These are phyloP conservation scores for Pyrrhosoma nymphula DNA, from an alignment of 2,888 invertebrate species.

Conservation along the genomic window DNA sequence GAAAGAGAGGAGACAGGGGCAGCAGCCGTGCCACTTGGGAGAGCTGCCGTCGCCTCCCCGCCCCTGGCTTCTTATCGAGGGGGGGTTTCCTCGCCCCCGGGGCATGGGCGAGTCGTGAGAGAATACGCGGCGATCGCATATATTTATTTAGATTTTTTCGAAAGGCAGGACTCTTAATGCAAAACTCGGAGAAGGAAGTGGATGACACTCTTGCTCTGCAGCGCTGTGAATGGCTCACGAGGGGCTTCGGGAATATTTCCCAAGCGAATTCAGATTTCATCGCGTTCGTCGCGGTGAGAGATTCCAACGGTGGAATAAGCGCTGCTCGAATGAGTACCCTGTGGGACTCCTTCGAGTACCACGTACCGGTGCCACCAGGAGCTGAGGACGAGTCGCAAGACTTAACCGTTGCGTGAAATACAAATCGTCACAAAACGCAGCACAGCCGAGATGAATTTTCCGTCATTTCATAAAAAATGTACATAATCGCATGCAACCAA, in stretches of 20 bases:
- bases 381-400: neutral
- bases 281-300: neutral
- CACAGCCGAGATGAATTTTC: neutral
- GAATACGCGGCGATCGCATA: neutral
- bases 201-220: conserved; percentile 44
- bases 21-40: conserved; percentile 10
- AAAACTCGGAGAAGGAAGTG: conserved; percentile 52
- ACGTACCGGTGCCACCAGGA: neutral
- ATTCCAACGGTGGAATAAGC: conserved; percentile 22
- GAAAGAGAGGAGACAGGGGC: no score
- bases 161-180: conserved; percentile 45
- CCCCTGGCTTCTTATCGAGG: neutral
- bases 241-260: neutral
- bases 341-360: neutral
- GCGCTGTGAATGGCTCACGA: conserved; percentile 41
- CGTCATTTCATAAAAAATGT: neutral
- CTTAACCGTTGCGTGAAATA: neutral
- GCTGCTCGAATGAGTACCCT: neutral
- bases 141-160: conserved; percentile 36
- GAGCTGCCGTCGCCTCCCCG: neutral
- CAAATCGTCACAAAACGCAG: neutral
- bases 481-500: neutral
- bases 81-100: neutral
- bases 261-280: neutral
- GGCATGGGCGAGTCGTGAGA: neutral